Evolutionary conservation across 2,113 vertebrate genomes (phyloP), one percentile per base, ranked within the genome.

Genomic region (Vidua macroura): DNA sequence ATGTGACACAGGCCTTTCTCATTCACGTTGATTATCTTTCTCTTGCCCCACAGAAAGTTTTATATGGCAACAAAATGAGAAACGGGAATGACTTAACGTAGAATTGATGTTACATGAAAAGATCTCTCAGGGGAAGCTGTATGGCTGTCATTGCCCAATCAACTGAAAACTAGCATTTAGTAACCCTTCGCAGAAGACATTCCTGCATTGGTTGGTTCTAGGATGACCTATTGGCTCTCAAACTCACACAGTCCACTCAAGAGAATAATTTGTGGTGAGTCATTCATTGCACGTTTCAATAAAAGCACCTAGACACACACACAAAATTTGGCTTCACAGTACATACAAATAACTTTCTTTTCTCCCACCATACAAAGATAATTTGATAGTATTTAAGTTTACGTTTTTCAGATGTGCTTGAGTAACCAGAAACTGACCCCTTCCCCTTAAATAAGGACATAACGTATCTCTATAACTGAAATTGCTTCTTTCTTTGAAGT

Each of bases 31-130:
- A 56, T 95, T 81, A 91, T 90, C 93, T 96, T 92, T 62, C 44
- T 68, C 76, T 86, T 86, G 92, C 59, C 83, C 88, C 90, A 73
- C 41, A 63, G 87, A 88, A 95, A 96, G 75, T 90, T 95, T 92
- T 94, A 95, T 87, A 95, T 85, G 88, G 86, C 79, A 94, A 78
- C 59, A 92, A 60, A 90, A 97, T 93, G 90, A 93, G 92, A 96
- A 96, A 83, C 39, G 88, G 93, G 90, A 96, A 94, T 81, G 28
- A 56, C 56, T 94, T 92, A 72, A 91, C 86, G 83, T 84, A 41
- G 58, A 95, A 95, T 86, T 93, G 94, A 93, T 95, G 86, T 72
- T 95, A 96, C 77, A 25, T 94, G 86, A 96, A 94, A 91, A 96
- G 93, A 46, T 93, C 17, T 94, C 90, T 92, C 85, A 88, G 64